phyloP scores from a whole-genome alignment of 2,113 vertebrate genomes.

The Dinomys branickii region DNA sequence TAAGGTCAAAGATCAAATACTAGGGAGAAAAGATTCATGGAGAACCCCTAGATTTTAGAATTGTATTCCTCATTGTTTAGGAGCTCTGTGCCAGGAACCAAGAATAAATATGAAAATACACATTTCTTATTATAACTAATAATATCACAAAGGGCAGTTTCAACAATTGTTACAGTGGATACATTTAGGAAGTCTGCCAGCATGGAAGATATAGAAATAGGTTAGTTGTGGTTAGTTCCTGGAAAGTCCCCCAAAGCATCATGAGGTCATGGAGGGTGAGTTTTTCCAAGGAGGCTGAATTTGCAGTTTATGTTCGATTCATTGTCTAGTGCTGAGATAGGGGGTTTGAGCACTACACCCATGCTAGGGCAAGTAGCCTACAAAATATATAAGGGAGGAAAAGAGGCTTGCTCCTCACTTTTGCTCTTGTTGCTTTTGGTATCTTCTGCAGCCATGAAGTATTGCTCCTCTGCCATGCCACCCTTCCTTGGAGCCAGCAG shows the following conservation, averaged over 20 bases:
- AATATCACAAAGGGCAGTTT: background rate
- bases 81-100: background rate
- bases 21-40: background rate
- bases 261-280: background rate
- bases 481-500: background rate
- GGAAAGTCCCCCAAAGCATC: background rate
- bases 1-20: background rate
- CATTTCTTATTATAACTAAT: background rate
- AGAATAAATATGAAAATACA: background rate
- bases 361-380: background rate
- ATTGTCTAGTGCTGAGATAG: background rate
- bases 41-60: background rate
- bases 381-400: background rate
- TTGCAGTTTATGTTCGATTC: background rate
- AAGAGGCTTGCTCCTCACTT: background rate
- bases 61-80: background rate
- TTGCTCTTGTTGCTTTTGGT: background rate
- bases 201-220: constrained; percentile 33
- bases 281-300: background rate
- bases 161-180: background rate
- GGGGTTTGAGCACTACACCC: background rate
- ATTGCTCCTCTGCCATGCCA: background rate
- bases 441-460: background rate
- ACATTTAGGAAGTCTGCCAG: background rate
- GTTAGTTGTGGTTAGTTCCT: background rate